Percentiles rank a stretch among this genome's conserved stretches.
phyloP scores from a whole-genome alignment of 2,888 invertebrate species.

The Lasioglossum marginatum region DNA sequence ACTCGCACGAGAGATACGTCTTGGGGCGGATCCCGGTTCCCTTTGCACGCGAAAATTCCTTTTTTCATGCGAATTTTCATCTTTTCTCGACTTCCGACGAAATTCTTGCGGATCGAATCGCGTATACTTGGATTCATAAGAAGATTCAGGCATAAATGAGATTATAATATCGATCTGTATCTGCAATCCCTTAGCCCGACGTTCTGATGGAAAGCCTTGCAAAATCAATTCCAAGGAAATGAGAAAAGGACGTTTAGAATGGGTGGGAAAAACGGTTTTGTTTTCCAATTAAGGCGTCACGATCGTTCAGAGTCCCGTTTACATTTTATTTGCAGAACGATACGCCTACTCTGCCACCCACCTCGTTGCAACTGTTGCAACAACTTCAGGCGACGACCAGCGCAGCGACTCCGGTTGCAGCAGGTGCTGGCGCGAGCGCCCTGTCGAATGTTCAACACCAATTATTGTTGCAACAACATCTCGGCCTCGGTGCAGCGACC shows the following conservation, averaged over 20 bases:
- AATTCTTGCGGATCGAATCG: neutral
- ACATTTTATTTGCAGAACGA: slow-evolving; percentile 76
- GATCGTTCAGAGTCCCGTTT: neutral
- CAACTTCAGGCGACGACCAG: slow-evolving; percentile 85
- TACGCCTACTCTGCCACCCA: slow-evolving; percentile 81
- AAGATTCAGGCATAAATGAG: neutral
- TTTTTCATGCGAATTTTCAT: slow-evolving; percentile 15
- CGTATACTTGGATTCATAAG: neutral
- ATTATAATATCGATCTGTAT: neutral
- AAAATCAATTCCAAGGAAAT: neutral
- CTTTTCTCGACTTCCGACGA: neutral
- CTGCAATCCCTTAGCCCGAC: neutral
- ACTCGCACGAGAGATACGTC: neutral
- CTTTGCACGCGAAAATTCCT: neutral
- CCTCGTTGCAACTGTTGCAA: slow-evolving; percentile 85
- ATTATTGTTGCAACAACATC: slow-evolving; percentile 84
- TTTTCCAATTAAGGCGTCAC: neutral
- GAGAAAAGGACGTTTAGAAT: neutral
- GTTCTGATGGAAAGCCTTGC: neutral
- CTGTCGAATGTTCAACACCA: slow-evolving; percentile 83
- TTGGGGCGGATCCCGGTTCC: neutral
- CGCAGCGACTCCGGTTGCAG: slow-evolving; percentile 80
- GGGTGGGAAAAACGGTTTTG: neutral
- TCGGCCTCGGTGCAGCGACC: slow-evolving; percentile 86
- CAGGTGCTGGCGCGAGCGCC: slow-evolving; percentile 84